phyloP scores from a whole-genome alignment of 1,140 invertebrate genomes.

The Trachelipus rathkii region DNA sequence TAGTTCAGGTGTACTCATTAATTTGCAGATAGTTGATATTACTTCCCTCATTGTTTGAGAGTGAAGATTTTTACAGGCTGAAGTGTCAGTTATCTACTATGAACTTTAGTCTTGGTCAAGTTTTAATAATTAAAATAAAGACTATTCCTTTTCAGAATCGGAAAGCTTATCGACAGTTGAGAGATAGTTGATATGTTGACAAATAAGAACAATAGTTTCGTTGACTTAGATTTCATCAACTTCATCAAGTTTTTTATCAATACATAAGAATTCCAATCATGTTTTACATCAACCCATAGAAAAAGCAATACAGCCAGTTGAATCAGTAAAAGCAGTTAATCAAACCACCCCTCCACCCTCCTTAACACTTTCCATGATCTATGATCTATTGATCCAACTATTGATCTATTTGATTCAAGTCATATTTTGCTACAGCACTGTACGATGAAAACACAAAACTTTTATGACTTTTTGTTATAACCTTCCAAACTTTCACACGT shows the following conservation, averaged over 20 bases:
- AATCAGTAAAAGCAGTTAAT: no score
- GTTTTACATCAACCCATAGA: no score
- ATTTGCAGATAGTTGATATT: neutral
- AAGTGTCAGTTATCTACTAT: neutral
- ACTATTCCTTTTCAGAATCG: neutral
- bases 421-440: no score
- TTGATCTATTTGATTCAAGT: no score
- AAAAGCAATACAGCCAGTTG: no score
- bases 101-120: neutral
- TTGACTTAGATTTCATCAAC: neutral
- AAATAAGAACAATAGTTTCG: neutral
- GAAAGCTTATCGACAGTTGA: neutral
- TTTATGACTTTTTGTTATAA: no score
- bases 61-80: neutral
- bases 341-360: no score
- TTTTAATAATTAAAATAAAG: neutral
- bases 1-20: neutral
- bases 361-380: no score
- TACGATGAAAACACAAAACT: no score
- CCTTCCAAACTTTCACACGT: no score
- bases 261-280: neutral
- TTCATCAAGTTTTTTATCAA: slow-evolving; percentile 1
- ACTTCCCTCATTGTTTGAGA: neutral
- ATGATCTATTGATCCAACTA: no score
- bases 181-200: neutral